Evolutionary conservation across 2,888 invertebrate species (phyloP), one percentile per base, ranked within the genome.

Genomic region (Lasioglossum vierecki): DNA sequence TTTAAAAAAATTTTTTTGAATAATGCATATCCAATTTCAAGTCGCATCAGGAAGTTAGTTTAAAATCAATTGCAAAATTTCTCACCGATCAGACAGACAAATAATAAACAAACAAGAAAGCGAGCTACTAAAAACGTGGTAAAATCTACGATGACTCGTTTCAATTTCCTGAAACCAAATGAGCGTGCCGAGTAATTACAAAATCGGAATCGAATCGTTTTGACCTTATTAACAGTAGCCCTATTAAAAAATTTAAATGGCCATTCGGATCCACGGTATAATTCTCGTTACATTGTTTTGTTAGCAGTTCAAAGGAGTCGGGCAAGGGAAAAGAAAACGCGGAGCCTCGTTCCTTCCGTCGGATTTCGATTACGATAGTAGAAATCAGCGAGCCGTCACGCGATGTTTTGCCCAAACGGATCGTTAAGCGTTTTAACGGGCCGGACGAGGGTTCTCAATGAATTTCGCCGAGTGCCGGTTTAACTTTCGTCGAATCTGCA

Each of bases 401-500:
- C 82, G 41, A 83, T 26, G n/a, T 41, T 49, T 63, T 70, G 49
- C 80, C 30, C 80, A 22, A 57, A 18, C 66, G 53, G 80, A 44
- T 79, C 80, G 73, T 79, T 82, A 60, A 81, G 76, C 72, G 72
- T 75, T 82, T 74, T 72, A 57, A 83, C 76, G 63, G 57, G 35
- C 30, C 35, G 39, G 26, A 73, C 49, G 46, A 30, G 76, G 22
- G 30, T 79, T 75, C 57, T 79, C 72, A 68, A 68, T 73, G 83
- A 83, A 76, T 83, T 39, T 60, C 41, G 66, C 49, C 68, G n/a
- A 49, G 18, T 39, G 18, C 53, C 41, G 72, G 60, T 60, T 60
- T 78, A 73, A 71, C 81, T 84, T 84, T 70, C 75, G 71, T 76
- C 76, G 75, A 79, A 76, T 76, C 78, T 49, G 76, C 73, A 68